These are phyloP conservation scores for Armadillidium nasatum DNA, from an alignment of 1,140 invertebrate species.

Conservation along the genomic window DNA sequence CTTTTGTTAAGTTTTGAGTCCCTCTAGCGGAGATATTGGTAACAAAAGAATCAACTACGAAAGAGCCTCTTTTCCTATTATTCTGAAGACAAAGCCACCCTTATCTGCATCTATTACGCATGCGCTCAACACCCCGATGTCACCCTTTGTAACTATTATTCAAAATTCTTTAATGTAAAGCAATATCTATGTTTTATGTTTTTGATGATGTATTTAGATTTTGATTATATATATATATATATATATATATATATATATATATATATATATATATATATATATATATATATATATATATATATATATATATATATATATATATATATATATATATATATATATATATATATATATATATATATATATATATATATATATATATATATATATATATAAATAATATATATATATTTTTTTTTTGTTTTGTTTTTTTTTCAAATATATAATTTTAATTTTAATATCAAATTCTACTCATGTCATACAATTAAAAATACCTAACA, in stretches of 20 bases:
- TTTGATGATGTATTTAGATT: constrained; percentile 2
- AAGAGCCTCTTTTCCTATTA: constrained; percentile 4
- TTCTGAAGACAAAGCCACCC: not conserved
- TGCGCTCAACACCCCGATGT: not conserved
- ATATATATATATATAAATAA: no score
- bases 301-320: not conserved
- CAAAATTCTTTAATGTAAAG: not conserved
- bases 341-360: not conserved
- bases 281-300: not conserved
- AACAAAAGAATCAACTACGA: not conserved
- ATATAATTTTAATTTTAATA: no score
- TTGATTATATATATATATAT: constrained; percentile 10
- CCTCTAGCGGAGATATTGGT: constrained; percentile 1
- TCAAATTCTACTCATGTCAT: no score
- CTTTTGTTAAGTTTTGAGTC: not conserved
- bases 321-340: not conserved
- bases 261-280: constrained; percentile 11
- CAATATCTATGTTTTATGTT: not conserved
- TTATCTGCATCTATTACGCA: constrained; percentile 10
- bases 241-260: constrained; percentile 15
- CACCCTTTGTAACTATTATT: not conserved
- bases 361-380: not conserved
- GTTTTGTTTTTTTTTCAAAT: no score
- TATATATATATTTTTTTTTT: no score
- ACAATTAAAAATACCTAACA: no score